These are phyloP conservation scores for Zosterops lateralis DNA, from an alignment of 2,113 vertebrate species.

Conservation along the genomic window DNA sequence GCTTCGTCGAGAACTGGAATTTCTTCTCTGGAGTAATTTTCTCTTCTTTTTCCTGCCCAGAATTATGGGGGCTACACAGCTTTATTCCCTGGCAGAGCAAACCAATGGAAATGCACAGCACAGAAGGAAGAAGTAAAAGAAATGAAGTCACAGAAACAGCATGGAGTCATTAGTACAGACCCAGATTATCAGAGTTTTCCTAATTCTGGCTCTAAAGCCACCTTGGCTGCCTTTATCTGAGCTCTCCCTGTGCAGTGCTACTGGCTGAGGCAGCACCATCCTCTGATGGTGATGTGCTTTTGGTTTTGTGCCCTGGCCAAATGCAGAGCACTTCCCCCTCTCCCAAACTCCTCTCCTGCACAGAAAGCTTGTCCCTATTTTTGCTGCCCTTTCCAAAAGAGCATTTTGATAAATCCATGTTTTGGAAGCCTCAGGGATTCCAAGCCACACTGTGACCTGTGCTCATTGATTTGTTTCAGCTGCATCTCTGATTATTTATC, in stretches of 20 bases:
- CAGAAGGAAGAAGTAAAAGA: not conserved
- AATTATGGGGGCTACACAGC: not conserved
- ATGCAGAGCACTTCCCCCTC: not conserved
- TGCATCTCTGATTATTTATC: not conserved
- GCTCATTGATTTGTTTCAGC: not conserved
- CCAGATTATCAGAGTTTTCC: not conserved
- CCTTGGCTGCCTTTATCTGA: not conserved
- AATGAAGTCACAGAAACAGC: not conserved
- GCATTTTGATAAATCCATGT: not conserved
- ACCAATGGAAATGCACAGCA: not conserved
- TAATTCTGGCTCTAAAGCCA: not conserved
- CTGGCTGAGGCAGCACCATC: not conserved
- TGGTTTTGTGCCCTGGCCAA: not conserved
- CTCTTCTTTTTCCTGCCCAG: not conserved
- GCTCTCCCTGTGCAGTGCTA: not conserved
- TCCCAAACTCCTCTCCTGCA: not conserved
- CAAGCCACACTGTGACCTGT: not conserved
- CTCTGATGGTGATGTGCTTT: not conserved
- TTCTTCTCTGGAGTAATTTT: not conserved
- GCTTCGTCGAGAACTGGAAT: not conserved
- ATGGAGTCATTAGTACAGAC: not conserved
- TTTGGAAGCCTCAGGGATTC: not conserved
- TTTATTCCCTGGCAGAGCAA: not conserved
- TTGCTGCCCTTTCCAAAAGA: not conserved
- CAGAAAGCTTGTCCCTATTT: not conserved